These are phyloP conservation scores for Branchipolynoe longqiensis DNA, from an alignment of 2,888 invertebrate genomes.

Conservation along the genomic window DNA sequence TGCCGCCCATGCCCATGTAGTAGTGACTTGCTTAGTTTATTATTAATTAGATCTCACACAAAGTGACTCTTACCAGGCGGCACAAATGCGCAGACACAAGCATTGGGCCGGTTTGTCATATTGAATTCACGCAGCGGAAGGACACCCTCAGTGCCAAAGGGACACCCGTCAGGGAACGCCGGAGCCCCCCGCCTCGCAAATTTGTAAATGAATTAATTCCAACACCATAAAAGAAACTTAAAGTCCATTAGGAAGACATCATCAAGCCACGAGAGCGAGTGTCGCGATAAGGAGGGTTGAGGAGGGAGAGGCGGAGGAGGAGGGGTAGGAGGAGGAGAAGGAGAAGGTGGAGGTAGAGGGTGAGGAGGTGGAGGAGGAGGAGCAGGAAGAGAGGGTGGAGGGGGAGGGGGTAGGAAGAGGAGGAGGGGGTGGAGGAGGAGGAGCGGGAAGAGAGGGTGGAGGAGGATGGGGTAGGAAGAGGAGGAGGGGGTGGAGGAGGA, in stretches of 20 bases:
- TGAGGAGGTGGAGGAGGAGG: background rate
- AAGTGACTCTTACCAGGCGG: no score
- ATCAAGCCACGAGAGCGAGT: slow-evolving; percentile 40
- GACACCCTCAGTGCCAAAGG: no score
- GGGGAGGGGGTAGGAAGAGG: background rate
- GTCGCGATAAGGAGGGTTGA: background rate
- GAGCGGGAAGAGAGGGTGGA: no score
- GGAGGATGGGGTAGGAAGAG: background rate
- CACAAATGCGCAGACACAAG: no score
- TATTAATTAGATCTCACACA: no score
- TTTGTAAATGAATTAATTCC: slow-evolving; percentile 27
- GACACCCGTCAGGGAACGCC: no score
- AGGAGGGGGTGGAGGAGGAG: background rate
- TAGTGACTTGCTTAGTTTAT: no score
- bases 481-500: background rate
- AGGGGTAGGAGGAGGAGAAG: slow-evolving; percentile 25
- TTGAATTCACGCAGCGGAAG: no score
- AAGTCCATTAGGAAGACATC: slow-evolving; percentile 44
- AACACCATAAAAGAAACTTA: slow-evolving; percentile 31
- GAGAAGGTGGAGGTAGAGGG: background rate
- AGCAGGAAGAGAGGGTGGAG: background rate
- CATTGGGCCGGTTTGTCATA: no score
- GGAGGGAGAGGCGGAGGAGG: background rate
- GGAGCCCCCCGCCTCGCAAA: no score
- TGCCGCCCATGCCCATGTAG: no score